phyloP scores from a whole-genome alignment of 2,888 invertebrate species.

The Zygothrica quintamaculata region DNA sequence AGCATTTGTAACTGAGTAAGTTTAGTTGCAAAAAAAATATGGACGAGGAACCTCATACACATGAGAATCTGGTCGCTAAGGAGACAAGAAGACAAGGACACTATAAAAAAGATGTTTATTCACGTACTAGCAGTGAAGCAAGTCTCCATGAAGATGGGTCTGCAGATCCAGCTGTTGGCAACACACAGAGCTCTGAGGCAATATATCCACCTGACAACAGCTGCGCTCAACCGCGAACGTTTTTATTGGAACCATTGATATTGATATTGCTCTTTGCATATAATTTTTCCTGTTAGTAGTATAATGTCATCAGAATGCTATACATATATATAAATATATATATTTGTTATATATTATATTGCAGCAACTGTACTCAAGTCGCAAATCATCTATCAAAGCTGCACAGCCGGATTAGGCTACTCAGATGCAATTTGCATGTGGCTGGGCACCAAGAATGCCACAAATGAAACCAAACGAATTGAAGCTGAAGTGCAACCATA shows the following conservation, averaged over 20 bases:
- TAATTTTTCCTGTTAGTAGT: constrained; percentile 80
- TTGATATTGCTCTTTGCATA: constrained; percentile 80
- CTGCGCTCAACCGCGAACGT: constrained; percentile 31
- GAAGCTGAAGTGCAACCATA: constrained; percentile 88
- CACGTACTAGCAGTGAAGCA: constrained; percentile 27
- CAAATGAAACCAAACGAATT: constrained; percentile 84
- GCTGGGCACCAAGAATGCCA: constrained; percentile 84
- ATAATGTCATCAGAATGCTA: accelerated
- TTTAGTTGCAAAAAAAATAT: constrained; percentile 50
- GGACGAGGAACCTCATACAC: constrained; percentile 65
- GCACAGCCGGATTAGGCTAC: constrained; percentile 86
- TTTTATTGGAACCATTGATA: constrained; percentile 77
- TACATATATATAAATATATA: not conserved
- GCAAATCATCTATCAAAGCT: constrained; percentile 89
- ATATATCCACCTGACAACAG: not conserved
- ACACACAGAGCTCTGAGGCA: not conserved
- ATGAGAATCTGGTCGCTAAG: constrained; percentile 55
- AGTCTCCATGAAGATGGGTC: constrained; percentile 6
- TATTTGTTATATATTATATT: constrained; percentile 13
- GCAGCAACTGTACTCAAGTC: constrained; percentile 86
- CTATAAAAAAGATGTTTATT: constrained; percentile 6
- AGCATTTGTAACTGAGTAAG: constrained; percentile 13
- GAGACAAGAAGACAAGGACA: constrained; percentile 1
- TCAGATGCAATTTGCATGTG: constrained; percentile 86
- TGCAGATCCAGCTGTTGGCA: constrained; percentile 1